These are phyloP conservation scores for Parazoanthus darwini DNA, from an alignment of 92 coral and sea anemone species.

Conservation along the genomic window DNA sequence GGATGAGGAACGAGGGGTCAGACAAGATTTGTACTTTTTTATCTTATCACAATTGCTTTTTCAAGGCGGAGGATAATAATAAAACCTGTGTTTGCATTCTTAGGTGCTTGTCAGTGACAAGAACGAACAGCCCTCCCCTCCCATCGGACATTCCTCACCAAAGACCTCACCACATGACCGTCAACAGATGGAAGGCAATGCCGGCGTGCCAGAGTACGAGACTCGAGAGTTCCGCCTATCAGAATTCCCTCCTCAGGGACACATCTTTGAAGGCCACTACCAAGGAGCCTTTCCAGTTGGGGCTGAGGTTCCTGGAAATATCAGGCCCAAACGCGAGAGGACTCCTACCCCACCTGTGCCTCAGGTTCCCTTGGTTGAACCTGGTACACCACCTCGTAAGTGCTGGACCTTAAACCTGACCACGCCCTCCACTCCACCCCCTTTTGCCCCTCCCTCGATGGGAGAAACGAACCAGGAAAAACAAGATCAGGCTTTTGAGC, in stretches of 20 bases:
- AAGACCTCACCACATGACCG: constrained; percentile 27
- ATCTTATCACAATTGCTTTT: too few relatives aligned
- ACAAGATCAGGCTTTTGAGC: background rate
- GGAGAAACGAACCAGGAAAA: constrained; percentile 4
- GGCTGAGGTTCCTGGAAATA: constrained; percentile 39
- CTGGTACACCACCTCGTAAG: constrained; percentile 53
- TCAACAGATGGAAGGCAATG: background rate
- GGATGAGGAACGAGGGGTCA: too few relatives aligned
- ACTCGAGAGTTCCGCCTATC: constrained; percentile 79
- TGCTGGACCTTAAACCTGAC: constrained; percentile 46
- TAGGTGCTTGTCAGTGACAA: constrained; percentile 21
- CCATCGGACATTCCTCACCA: constrained; percentile 80
- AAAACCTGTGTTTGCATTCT: background rate
- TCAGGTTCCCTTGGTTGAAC: constrained; percentile 12
- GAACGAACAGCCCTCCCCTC: constrained; percentile 73
- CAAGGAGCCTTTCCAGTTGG: constrained; percentile 10
- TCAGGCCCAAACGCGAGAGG: constrained; percentile 31
- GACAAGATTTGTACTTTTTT: too few relatives aligned
- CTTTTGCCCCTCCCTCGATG: constrained; percentile 4
- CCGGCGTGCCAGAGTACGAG: constrained; percentile 51
- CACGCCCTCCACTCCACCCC: constrained; percentile 19
- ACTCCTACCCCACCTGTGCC: constrained; percentile 22
- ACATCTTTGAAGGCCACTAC: constrained; percentile 4
- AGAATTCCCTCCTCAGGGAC: constrained; percentile 61
- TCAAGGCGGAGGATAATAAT: too few relatives aligned